Evolutionary conservation across 2,888 invertebrate genomes (phyloP).

Genomic region (Automeris io): DNA sequence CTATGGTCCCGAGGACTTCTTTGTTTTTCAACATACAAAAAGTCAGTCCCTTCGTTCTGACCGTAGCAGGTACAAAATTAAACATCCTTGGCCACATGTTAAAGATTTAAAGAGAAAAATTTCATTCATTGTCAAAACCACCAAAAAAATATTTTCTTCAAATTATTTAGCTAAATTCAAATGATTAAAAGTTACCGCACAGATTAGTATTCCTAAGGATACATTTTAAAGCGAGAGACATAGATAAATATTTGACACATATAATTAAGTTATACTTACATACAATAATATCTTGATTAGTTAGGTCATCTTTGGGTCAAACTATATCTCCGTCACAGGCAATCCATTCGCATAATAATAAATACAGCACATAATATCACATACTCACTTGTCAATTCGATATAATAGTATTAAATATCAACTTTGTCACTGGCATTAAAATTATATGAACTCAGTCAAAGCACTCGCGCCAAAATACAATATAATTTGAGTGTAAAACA

Average conservation of each 20-base stretch:
- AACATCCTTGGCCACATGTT: conserved; percentile 59
- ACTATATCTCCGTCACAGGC: conserved; percentile 65
- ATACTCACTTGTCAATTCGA: conserved; percentile 61
- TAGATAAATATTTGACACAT: too few species aligned
- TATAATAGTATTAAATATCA: conserved; percentile 25
- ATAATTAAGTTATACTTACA: conserved; percentile 33
- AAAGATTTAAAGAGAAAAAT: conserved; percentile 27
- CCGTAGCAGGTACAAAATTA: conserved; percentile 64
- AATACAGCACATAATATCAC: conserved; percentile 68
- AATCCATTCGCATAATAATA: conserved; percentile 72
- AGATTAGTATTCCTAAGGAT: too few species aligned
- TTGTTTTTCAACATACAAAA: conserved; percentile 75
- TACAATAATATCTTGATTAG: conserved; percentile 43
- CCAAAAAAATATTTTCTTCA: conserved; percentile 7
- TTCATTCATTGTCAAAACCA: conserved; percentile 39
- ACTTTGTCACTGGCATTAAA: conserved; percentile 34
- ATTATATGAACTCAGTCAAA: conserved; percentile 29
- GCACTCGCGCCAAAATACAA: conserved; percentile 25
- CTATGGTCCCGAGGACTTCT: conserved; percentile 58
- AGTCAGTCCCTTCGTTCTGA: conserved; percentile 62
- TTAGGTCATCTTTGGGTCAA: conserved; percentile 65
- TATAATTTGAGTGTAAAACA: conserved; percentile 16
- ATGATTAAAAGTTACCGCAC: too few species aligned
- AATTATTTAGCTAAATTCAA: too few species aligned
- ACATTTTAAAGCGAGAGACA: too few species aligned